These are phyloP conservation scores for Drosophila rellima DNA, from an alignment of 2,888 invertebrate genomes.

Conservation along the genomic window DNA sequence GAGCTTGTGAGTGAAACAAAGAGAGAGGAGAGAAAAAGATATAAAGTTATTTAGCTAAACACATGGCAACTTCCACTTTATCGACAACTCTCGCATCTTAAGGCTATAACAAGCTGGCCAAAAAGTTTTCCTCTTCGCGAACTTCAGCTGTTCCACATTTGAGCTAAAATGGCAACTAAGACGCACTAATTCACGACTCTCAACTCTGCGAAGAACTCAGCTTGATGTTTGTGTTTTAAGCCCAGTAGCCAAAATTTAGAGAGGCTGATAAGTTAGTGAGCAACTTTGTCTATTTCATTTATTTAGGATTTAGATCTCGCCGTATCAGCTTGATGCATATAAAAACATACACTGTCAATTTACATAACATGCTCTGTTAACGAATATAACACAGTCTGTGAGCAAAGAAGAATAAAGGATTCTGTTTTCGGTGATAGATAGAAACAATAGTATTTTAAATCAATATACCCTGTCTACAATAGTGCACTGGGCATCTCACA, in stretches of 20 bases:
- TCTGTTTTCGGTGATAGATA: no score
- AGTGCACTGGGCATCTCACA: not conserved
- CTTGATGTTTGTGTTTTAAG: constrained; percentile 31
- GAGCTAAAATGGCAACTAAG: constrained; percentile 45
- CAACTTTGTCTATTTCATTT: not conserved
- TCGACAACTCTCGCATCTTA: constrained; percentile 75
- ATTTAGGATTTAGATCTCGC: no score
- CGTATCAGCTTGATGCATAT: no score
- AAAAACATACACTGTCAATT: no score
- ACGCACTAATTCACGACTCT: constrained; percentile 69
- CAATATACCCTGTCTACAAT: no score
- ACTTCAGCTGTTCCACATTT: constrained; percentile 16
- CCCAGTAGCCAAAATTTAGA: not conserved
- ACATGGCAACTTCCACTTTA: constrained; percentile 76
- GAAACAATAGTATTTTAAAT: no score
- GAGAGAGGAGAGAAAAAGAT: not conserved
- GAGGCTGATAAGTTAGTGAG: not conserved
- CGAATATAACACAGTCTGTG: no score
- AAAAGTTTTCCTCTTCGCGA: constrained; percentile 31
- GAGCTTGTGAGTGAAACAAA: constrained; percentile 29
- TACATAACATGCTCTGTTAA: no score
- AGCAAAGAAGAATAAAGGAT: no score
- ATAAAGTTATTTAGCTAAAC: constrained; percentile 56
- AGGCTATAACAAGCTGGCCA: constrained; percentile 69
- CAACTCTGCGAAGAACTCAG: constrained; percentile 22